Conservation (phyloP, 1,140 invertebrate genomes). For the Scaptomyza pallida region DNA sequence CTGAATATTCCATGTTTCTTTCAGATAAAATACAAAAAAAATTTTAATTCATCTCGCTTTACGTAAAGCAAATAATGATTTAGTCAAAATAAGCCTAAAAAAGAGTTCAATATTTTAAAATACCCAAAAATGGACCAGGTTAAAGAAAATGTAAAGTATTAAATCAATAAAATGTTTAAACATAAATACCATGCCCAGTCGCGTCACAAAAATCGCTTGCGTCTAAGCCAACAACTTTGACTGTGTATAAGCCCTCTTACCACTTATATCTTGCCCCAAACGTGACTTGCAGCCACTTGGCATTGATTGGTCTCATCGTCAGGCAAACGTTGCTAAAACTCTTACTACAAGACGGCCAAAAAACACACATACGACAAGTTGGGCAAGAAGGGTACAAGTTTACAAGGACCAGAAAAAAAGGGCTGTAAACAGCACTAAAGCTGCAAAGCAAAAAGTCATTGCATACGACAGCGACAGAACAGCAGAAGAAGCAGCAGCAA, state of each 20-base stretch:
- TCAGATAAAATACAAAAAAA: no score
- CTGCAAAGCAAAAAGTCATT: constrained; percentile 36
- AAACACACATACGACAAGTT: constrained; percentile 11
- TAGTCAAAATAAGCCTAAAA: no score
- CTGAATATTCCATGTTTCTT: no score
- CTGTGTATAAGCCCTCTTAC: not conserved
- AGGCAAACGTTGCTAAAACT: constrained; percentile 38
- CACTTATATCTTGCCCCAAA: not conserved
- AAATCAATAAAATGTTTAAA: no score
- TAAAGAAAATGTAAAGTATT: no score
- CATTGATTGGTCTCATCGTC: constrained; percentile 45
- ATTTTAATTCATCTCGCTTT: no score
- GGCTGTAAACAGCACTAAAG: constrained; percentile 41
- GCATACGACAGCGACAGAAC: constrained; percentile 38
- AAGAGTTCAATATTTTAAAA: no score
- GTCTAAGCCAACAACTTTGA: not conserved
- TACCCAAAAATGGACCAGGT: no score
- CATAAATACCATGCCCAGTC: no score
- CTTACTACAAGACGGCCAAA: constrained; percentile 6
- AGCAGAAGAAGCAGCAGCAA: constrained; percentile 5
- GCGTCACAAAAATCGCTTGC: not conserved
- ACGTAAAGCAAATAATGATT: no score
- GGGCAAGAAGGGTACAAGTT: not conserved
- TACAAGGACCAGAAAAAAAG: not conserved
- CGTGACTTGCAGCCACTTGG: constrained; percentile 39